Base-by-base conservation (phyloP, 2,797 vertebrate genomes). In the Novumbra hubbsi region DNA sequence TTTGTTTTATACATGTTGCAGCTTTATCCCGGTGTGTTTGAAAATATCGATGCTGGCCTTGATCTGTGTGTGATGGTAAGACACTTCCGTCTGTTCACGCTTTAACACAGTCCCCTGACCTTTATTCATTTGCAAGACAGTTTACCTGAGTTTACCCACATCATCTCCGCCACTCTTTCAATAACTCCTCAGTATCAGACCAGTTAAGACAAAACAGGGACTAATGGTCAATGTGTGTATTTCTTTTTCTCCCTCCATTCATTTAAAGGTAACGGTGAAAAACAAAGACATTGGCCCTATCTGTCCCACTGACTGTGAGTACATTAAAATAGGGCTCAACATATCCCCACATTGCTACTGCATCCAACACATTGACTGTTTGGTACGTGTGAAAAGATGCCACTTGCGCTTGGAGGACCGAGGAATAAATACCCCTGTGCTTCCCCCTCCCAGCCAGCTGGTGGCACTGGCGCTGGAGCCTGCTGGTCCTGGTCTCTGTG, bases 1-100 rank as follows among this genome's bases (percentile, higher is more conserved):
- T 32, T 14, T 82, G 6, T 81, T 72, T 74, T 45, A 0, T 4
- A 15, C 70, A 1, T 70, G 21, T 75, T 48, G 74, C 71, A 85
- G 72, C 87, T 94, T 92, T 83, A 63, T 60, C 74, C 2, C 0
- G 90, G 89, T 0, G 83, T 81, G 0, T 94, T 98, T 81, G 79
- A 76, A 7, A 73, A 90, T 7, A 78, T 95, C 73, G 21, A 3
- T 15, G 78, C 83, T 1, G 88, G 89, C 60, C 91, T 89, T 24
- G 92, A 89, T n/a, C 81, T 95, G 17, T 98, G 97, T 3, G 80
- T 97, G 19, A 96, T 94, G 96, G 97, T 98, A 93, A 82, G 72
- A 16, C 34, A 48, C 49, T 73, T 50, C 11, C 3, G 0, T 49
- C 52, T 8, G 32, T 64, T 68, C 52, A 64, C 24, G 50, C n/a